Base-by-base conservation (phyloP, 2,797 vertebrate genomes). In the Bradypodion ventrale region DNA sequence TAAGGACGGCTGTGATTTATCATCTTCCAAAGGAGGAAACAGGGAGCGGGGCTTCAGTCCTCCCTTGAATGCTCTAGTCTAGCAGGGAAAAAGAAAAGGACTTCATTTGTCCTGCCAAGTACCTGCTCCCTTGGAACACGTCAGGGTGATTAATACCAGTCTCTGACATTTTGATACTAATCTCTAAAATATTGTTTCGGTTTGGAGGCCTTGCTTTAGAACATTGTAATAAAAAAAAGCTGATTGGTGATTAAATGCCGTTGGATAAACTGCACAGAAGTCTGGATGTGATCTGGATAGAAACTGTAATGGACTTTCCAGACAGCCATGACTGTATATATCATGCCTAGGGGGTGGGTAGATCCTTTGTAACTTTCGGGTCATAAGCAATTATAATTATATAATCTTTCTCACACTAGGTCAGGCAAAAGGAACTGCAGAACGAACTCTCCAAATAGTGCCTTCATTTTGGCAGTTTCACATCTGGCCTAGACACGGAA, bases 91-190 rank as follows among this genome's bases (percentile, higher is more conserved):
- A 90, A 89, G 7, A 25, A 85, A 60, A 82, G 83, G 75, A 74
- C 85, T 88, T 91, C 83, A 80, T 80, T 59, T 91, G 85, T 91
- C 86, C 88, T 92, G 87, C 90, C 87, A 92, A 90, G 89, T 85
- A 83, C 82, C 89, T 83, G 73, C 81, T 92, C 84, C 68, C 65
- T 82, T 83, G 65, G 70, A 91, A 72, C 29, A 82, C 0, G 0
- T 84, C 75, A 32, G 86, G 23, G 60, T 80, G 88, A 91, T 89
- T 84, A 89, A 83, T 82, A 82, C 52, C 86, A 72, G 69, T 65
- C 69, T 80, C 83, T 75, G 81, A 87, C 79, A 44, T 70, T 85
- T 93, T 83, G 6, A 23, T 80, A 78, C 59, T 62, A 76, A 78
- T 65, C 84, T 90, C 27, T 78, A 91, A 88, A 89, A 89, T 6